Base-by-base conservation (phyloP, 2,797 vertebrate species). In the Sebastes elongatus region DNA sequence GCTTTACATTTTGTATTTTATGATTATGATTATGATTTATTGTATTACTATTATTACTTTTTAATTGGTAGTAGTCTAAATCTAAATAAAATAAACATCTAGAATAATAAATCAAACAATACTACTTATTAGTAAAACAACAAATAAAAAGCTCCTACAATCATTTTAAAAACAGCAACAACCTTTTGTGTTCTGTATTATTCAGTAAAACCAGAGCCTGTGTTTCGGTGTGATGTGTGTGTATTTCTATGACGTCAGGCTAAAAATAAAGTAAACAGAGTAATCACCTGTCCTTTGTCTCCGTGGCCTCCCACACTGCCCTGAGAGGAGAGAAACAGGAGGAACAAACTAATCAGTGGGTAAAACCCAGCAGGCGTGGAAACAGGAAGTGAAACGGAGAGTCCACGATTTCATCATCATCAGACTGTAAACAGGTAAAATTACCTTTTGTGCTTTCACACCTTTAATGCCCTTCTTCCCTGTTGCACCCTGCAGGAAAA, bases 211-310 rank as follows among this genome's bases (percentile, higher is more conserved):
- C 6, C 60, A 7, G 7, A 55, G 61, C 1, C 8, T 56, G 8
- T 49, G 8, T 10, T 27, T 16, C 1, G 25, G 38, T 35, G 5
- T 2, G 23, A 28, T 3, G 5, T 7, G 23, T 56, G 0, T 62
- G 18, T 53, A 5, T 83, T 79, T 88, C 27, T 78, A 6, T 87
- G 65, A 69, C 13, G 3, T 76, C 13, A 70, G 0, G n/a, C 2
- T 20, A 32, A 55, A 38, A 27, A 13, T 42, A 6, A 27, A 60
- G 2, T 1, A 81, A 80, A 75, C 5, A 25, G 4, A 13, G 85
- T 86, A 81, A 64, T 6, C 33, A 97, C 96, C 94, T 95, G 90
- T 85, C 97, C 96, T 93, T 96, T 96, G 82, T 97, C 95, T 68
- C 96, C 97, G 7, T 30, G 76, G 20, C 82, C 83, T 8, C 94